phyloP scores from a whole-genome alignment of 30 jellyfish, hydroid and myxozoan genomes.

The Rhopilema esculentum region DNA sequence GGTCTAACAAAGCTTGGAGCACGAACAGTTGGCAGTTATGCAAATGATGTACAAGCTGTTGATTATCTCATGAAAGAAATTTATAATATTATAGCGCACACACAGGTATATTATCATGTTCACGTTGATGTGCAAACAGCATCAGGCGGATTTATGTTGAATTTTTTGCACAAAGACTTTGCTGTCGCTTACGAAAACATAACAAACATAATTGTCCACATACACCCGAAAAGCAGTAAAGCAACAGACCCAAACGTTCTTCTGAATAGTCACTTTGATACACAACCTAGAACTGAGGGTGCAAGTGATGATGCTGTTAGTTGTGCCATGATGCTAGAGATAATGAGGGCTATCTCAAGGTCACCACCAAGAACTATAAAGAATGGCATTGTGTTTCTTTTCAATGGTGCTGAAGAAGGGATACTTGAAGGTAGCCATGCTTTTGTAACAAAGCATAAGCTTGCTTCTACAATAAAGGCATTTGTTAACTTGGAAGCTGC shows the following conservation, averaged over 20 bases:
- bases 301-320: conserved; percentile 98
- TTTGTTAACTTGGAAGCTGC: conserved; percentile 97
- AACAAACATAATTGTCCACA: conserved; percentile 84
- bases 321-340: conserved; percentile 97
- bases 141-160: conserved; percentile 78
- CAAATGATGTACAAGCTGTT: conserved; percentile 85
- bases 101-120: conserved; percentile 65
- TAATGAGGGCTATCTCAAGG: conserved; percentile 74
- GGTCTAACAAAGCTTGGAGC: conserved; percentile 89
- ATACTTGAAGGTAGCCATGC: conserved; percentile 94
- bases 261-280: conserved; percentile 90
- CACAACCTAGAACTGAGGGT: conserved; percentile 91
- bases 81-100: conserved; percentile 52
- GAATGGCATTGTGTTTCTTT: conserved; percentile 90
- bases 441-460: conserved; percentile 78
- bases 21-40: conserved; percentile 87
- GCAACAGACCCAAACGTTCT: conserved; percentile 53
- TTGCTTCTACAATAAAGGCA: conserved; percentile 78
- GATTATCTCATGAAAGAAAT: conserved; percentile 73
- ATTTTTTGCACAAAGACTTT: conserved; percentile 62
- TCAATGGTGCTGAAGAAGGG: conserved; percentile 99
- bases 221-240: conserved; percentile 74
- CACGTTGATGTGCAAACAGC: conserved; percentile 86
- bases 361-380: conserved; percentile 78
- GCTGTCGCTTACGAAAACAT: conserved; percentile 84